Evolutionary conservation across 2,888 invertebrate genomes (phyloP).

Genomic region (Microchrysa polita): DNA sequence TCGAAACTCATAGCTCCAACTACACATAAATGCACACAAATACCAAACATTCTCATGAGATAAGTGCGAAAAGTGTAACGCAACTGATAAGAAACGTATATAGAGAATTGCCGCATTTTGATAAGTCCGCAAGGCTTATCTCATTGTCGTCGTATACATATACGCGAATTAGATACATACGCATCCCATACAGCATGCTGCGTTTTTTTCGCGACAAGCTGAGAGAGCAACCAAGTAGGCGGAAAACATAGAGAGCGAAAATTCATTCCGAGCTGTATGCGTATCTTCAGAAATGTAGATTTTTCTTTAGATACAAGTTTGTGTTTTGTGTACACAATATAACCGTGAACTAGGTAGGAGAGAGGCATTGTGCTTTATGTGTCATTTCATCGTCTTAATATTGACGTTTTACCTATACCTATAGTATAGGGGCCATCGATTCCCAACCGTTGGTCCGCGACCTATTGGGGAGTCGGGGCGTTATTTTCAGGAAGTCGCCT

Average conservation of each 20-base stretch:
- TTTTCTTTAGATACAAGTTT: not conserved
- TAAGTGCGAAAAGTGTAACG: conserved; percentile 36
- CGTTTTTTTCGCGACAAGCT: not conserved
- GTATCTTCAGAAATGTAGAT: not conserved
- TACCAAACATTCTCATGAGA: not conserved
- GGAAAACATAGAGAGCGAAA: not conserved
- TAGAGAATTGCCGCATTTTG: conserved; percentile 43
- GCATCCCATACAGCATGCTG: not conserved
- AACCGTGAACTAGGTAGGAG: conserved; percentile 7
- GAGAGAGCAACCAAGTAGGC: not conserved
- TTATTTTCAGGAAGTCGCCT: too few relatives aligned
- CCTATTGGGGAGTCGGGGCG: too few relatives aligned
- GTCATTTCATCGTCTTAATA: not conserved
- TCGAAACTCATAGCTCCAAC: not conserved
- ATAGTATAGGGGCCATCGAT: too few relatives aligned
- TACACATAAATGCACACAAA: not conserved
- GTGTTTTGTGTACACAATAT: conserved; percentile 5
- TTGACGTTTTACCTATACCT: too few relatives aligned
- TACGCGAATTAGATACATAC: not conserved
- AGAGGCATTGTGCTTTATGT: not conserved
- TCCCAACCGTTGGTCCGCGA: too few relatives aligned
- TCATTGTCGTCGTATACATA: conserved; percentile 7
- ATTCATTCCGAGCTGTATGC: not conserved
- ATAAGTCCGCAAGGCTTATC: conserved; percentile 39
- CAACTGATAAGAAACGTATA: conserved; percentile 32